Conservation (phyloP, 2,888 invertebrate species). For the Parapristionchus giblindavisi region DNA sequence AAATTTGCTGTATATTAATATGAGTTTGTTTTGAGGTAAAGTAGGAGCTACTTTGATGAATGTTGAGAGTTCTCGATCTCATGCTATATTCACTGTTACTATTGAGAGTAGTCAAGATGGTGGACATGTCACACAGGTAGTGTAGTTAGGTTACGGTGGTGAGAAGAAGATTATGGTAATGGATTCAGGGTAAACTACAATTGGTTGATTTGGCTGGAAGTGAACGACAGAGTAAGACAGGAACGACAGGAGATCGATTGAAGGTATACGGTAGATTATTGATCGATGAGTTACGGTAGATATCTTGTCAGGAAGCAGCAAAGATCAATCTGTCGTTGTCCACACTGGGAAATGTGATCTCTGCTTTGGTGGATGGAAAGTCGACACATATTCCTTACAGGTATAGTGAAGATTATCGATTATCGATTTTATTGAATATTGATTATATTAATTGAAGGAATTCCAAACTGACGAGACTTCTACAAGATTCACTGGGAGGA, state of each 20-base stretch:
- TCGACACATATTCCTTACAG: constrained; percentile 94
- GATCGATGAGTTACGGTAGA: not conserved
- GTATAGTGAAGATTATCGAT: not conserved
- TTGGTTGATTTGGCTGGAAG: constrained; percentile 97
- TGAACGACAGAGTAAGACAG: constrained; percentile 91
- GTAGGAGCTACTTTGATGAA: constrained; percentile 97
- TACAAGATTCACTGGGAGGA: constrained; percentile 87
- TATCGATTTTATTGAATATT: not conserved
- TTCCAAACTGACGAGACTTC: constrained; percentile 89
- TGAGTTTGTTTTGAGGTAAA: constrained; percentile 69
- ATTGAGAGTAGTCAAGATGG: constrained; percentile 87
- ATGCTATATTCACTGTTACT: constrained; percentile 97
- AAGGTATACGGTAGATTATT: constrained; percentile 71
- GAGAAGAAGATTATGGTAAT: not conserved
- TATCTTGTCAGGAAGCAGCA: constrained; percentile 81
- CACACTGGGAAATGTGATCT: constrained; percentile 96
- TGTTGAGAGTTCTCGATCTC: constrained; percentile 80
- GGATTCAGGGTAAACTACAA: constrained; percentile 93
- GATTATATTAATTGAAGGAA: constrained; percentile 75
- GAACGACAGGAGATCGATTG: constrained; percentile 80
- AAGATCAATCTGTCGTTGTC: constrained; percentile 97
- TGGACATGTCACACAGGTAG: constrained; percentile 74
- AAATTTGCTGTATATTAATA: not conserved
- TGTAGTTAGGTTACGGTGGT: not conserved
- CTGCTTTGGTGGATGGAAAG: constrained; percentile 95